Evolutionary conservation across 2,113 vertebrate genomes (phyloP).

Genomic region (Corythoichthys haematopterus): DNA sequence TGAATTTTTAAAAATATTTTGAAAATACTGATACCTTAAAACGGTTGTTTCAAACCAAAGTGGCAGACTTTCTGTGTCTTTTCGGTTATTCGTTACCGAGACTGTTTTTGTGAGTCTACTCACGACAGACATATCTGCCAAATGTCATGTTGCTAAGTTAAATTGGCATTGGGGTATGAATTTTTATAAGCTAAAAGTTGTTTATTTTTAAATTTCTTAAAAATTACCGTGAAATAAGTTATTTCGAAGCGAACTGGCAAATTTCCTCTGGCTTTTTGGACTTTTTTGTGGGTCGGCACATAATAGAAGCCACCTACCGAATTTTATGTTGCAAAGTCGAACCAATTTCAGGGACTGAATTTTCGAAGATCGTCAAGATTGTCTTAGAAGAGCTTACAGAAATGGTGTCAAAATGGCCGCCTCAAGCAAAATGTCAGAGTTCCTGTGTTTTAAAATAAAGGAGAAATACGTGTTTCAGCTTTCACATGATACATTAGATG

Average conservation of each 20-base stretch:
- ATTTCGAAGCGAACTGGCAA: too few relatives aligned
- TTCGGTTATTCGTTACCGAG: too few relatives aligned
- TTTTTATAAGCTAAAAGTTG: too few relatives aligned
- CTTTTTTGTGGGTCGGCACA: background rate
- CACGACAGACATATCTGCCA: too few relatives aligned
- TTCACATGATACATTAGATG: constrained; percentile 51
- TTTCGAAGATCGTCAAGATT: background rate
- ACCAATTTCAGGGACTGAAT: background rate
- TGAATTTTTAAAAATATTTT: too few relatives aligned
- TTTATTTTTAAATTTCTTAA: too few relatives aligned
- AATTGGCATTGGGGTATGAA: too few relatives aligned
- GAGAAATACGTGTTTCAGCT: background rate
- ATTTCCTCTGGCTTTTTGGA: background rate
- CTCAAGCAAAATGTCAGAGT: background rate
- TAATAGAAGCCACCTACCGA: background rate
- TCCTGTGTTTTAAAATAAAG: background rate
- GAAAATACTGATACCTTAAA: background rate
- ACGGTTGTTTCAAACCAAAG: background rate
- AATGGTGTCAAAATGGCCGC: background rate
- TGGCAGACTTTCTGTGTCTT: background rate
- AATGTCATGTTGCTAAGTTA: too few relatives aligned
- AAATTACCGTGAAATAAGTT: too few relatives aligned
- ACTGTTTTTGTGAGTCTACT: too few relatives aligned
- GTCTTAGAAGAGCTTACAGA: too few relatives aligned
- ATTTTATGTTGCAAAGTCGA: background rate